A percentile compares a stretch with the other conserved stretches of the same genome.
These are phyloP conservation scores for Chloromyia formosa DNA, from an alignment of 2,888 invertebrate species.

Conservation along the genomic window DNA sequence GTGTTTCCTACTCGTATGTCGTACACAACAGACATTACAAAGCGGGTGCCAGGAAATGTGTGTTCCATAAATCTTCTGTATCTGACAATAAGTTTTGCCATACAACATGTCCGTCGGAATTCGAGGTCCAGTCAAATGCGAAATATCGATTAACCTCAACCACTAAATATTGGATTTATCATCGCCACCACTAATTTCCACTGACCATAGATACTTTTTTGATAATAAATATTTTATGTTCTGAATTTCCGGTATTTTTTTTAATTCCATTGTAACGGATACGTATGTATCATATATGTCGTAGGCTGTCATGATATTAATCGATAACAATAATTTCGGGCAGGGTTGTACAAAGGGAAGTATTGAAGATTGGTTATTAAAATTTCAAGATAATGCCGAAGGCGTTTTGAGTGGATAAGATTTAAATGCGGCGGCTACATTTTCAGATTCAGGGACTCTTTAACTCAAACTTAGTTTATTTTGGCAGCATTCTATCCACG, in stretches of 20 bases:
- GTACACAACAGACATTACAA: no score
- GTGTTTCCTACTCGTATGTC: no score
- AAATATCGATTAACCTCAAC: slow-evolving; percentile 41
- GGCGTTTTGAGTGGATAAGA: no score
- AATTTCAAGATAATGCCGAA: not conserved
- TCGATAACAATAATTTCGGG: not conserved
- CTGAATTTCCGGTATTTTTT: not conserved
- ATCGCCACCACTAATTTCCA: slow-evolving; percentile 33
- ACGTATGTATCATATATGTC: not conserved
- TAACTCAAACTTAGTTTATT: no score
- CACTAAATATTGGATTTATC: slow-evolving; percentile 34
- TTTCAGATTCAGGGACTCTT: no score
- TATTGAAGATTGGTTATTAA: not conserved
- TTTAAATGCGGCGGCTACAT: no score
- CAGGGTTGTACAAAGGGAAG: not conserved
- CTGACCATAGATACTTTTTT: slow-evolving; percentile 27
- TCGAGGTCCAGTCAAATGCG: not conserved
- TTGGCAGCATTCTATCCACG: no score
- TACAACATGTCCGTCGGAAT: not conserved
- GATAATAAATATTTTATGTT: slow-evolving; percentile 28
- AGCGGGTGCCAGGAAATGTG: no score
- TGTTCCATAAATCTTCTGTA: no score
- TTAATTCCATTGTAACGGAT: not conserved
- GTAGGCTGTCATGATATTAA: not conserved
- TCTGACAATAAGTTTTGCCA: not conserved